Evolutionary conservation across 1,140 invertebrate genomes (phyloP).

Genomic region (Maconellicoccus hirsutus): DNA sequence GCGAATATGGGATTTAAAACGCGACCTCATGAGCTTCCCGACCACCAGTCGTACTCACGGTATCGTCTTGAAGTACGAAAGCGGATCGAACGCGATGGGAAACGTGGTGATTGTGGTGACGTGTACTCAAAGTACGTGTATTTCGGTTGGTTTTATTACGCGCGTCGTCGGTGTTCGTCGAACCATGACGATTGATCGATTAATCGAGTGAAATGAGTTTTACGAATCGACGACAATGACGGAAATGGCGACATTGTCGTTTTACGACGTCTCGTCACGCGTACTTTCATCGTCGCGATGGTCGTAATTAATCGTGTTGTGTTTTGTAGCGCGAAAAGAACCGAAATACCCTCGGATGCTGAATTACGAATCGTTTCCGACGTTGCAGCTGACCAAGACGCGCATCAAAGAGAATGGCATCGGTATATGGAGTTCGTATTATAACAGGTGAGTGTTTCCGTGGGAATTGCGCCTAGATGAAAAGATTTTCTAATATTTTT

Average conservation of each 20-base stretch:
- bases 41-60: conserved; percentile 71
- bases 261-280: too few species aligned
- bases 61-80: conserved; percentile 67
- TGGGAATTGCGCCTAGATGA: too few species aligned
- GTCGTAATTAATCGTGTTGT: neutral
- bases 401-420: conserved; percentile 67
- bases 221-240: neutral
- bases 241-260: too few species aligned
- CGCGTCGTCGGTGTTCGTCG: neutral
- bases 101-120: conserved; percentile 71
- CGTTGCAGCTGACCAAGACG: conserved; percentile 52
- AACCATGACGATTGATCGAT: too few species aligned
- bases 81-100: conserved; percentile 63
- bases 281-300: too few species aligned
- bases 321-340: neutral
- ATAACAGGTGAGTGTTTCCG: conserved; percentile 52
- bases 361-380: conserved; percentile 41
- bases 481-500: too few species aligned
- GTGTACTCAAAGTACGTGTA: conserved; percentile 29
- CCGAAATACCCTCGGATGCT: neutral
- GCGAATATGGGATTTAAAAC: conserved; percentile 60
- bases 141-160: too few species aligned
- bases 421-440: conserved; percentile 75
- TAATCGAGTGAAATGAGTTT: neutral
- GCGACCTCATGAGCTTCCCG: conserved; percentile 76